Conservation (phyloP, 2,888 invertebrate genomes). For the Macrophya alboannulata region DNA sequence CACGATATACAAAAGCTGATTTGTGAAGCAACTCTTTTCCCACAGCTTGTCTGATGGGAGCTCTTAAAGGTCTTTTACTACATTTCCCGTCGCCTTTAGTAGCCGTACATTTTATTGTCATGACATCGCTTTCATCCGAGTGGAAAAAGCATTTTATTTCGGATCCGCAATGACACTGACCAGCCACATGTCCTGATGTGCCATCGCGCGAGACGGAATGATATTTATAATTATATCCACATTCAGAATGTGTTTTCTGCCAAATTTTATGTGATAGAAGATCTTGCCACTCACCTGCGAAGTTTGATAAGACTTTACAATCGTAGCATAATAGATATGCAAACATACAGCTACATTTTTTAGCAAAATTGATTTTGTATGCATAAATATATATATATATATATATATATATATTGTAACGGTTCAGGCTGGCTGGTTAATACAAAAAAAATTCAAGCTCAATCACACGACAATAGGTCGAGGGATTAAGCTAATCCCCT, state of each 20-base stretch:
- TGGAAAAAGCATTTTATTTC: background rate
- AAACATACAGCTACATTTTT: too few relatives aligned
- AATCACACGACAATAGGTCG: too few relatives aligned
- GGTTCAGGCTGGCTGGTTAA: too few relatives aligned
- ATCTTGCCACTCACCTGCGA: background rate
- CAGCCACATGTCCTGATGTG: background rate
- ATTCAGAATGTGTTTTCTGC: background rate
- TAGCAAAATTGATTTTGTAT: too few relatives aligned
- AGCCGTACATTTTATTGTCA: conserved; percentile 20
- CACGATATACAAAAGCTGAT: conserved; percentile 48
- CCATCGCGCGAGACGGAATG: background rate
- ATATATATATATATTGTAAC: too few relatives aligned
- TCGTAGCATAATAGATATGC: too few relatives aligned
- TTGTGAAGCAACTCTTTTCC: conserved; percentile 40
- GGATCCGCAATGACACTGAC: background rate
- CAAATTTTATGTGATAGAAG: background rate
- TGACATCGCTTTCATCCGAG: background rate
- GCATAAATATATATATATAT: too few relatives aligned
- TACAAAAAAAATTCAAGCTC: too few relatives aligned
- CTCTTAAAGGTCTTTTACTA: conserved; percentile 50
- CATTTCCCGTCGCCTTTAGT: conserved; percentile 43
- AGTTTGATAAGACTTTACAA: background rate
- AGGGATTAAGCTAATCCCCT: too few relatives aligned
- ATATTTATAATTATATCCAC: background rate
- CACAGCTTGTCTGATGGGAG: conserved; percentile 18